A percentile compares a stretch with the other conserved stretches of the same genome.
These are phyloP conservation scores for Ophion costatus DNA, from an alignment of 2,888 invertebrate genomes.

Conservation along the genomic window DNA sequence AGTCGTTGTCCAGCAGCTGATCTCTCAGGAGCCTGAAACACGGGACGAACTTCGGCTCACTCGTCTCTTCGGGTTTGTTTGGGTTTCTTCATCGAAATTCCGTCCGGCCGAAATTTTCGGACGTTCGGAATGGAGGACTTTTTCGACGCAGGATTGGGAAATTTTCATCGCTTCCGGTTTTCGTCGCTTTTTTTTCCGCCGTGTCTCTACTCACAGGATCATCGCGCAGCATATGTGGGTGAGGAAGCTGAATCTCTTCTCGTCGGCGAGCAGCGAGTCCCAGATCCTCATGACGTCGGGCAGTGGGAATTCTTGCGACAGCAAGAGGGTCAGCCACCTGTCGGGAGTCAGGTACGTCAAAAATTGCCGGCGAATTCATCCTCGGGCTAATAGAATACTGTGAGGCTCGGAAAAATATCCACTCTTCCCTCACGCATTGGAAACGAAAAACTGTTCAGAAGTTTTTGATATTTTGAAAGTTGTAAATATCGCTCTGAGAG, in stretches of 20 bases:
- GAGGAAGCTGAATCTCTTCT: constrained; percentile 94
- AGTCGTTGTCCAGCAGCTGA: constrained; percentile 93
- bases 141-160: not conserved
- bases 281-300: constrained; percentile 99
- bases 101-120: not conserved
- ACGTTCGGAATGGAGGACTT: not conserved
- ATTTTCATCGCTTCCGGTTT: not conserved
- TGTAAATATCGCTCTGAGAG: too few relatives aligned
- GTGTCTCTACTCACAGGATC: constrained; percentile 92
- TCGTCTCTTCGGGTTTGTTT: not conserved
- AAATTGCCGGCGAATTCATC: not conserved
- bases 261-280: constrained; percentile 98
- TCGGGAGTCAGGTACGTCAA: not conserved
- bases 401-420: too few relatives aligned
- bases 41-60: not conserved
- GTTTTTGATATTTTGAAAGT: too few relatives aligned
- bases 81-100: not conserved
- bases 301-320: constrained; percentile 98
- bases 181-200: not conserved
- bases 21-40: constrained; percentile 90
- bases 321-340: constrained; percentile 97
- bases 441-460: too few relatives aligned
- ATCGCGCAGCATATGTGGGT: constrained; percentile 98
- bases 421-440: too few relatives aligned
- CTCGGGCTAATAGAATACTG: too few relatives aligned